Base-by-base conservation (phyloP, 2,888 invertebrate species). In the Zhengitettix transpicula region DNA sequence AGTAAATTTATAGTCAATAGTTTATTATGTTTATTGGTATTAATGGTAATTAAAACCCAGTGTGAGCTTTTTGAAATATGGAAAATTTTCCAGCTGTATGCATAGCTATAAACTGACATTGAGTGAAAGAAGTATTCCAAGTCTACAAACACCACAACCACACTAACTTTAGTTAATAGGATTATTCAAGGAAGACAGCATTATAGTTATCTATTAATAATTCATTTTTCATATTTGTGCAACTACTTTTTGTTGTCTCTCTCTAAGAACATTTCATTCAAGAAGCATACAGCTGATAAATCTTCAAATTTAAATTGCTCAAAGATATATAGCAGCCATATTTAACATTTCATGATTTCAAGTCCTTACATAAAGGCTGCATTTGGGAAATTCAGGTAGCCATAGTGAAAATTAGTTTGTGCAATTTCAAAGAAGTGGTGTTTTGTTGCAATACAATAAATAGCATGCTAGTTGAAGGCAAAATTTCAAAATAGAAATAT, bases 1-100 rank as follows among this genome's bases (percentile, higher is more conserved):
- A 81, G 81, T 82, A 77, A 61, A 62, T 61, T 62, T 64, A 62
- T 62, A 63, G 61, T 61, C 60, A 57, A 61, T 58, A 62, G 60
- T 58, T 57, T 62, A 56, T 28, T 28, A 55, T 58, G 47, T 57
- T 42, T 59, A 53, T 60, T 61, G 59, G 61, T 63, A 61, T 63
- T 61, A 61, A 63, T 61, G 60, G 63, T 61, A 61, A 61, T 58
- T 56, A 58, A 60, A 60, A 61, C 63, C 57, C 55, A 56, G 58
- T 51, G 14, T 47, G n/a, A 47, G 47, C 47, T 47, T n/a, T 47
- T n/a, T 47, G 47, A 47, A 47, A 47, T 47, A 47, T n/a, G n/a
- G 47, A 47, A 47, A 47, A 47, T n/a, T 47, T 47, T 12, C 47
- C 47, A 47, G 47, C 47, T 47, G 47, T 47, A 47, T 47, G 47